phyloP scores from a whole-genome alignment of 2,113 vertebrate species.

The Eidolon helvum region DNA sequence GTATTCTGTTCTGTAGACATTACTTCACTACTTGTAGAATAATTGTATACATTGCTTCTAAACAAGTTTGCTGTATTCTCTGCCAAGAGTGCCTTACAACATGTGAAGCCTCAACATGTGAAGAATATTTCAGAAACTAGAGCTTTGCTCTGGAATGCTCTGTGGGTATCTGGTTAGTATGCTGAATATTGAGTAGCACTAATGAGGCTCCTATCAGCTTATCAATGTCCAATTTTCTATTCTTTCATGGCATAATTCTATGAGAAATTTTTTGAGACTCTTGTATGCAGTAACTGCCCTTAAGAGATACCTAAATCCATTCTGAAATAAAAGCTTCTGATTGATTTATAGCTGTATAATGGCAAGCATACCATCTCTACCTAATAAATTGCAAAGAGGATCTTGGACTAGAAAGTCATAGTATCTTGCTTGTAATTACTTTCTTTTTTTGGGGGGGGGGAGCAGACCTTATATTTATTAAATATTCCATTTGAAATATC shows the following conservation, averaged over 20 bases:
- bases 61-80: conserved; percentile 74
- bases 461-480: conserved; percentile 45
- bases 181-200: conserved; percentile 47
- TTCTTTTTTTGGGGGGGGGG: background rate
- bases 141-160: background rate
- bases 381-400: conserved; percentile 41
- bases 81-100: conserved; percentile 42
- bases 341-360: background rate
- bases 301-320: background rate
- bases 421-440: conserved; percentile 37
- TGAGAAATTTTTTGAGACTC: conserved; percentile 77
- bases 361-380: background rate
- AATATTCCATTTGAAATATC: conserved; percentile 50
- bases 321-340: background rate
- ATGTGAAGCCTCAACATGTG: background rate
- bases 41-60: conserved; percentile 63
- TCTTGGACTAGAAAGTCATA: background rate
- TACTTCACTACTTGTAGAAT: conserved; percentile 67
- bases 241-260: conserved; percentile 70
- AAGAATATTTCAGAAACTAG: conserved; percentile 44
- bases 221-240: conserved; percentile 76
- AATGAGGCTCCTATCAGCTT: conserved; percentile 59
- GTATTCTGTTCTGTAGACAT: conserved; percentile 62
- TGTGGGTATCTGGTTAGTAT: conserved; percentile 25
- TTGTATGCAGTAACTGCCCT: background rate